phyloP scores from a whole-genome alignment of 2,888 invertebrate genomes.

The Athetis lepigone region DNA sequence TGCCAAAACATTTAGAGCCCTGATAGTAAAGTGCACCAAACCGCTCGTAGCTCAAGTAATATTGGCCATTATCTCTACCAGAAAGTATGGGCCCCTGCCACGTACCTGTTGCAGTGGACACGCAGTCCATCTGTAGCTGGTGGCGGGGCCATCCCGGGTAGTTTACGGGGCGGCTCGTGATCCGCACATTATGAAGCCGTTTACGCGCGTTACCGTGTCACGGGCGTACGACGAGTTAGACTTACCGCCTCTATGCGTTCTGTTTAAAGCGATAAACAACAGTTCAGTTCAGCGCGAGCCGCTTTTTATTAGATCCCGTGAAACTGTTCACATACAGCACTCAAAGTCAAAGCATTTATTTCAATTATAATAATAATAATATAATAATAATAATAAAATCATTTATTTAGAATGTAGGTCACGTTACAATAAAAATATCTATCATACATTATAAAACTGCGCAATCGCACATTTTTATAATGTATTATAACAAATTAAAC shows the following conservation, averaged over 20 bases:
- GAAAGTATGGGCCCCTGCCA: neutral
- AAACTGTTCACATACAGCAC: too few relatives aligned
- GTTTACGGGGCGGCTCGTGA: conserved; percentile 21
- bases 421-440: too few relatives aligned
- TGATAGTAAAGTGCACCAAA: neutral
- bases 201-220: conserved; percentile 18
- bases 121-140: neutral
- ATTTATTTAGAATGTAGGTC: too few relatives aligned
- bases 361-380: too few relatives aligned
- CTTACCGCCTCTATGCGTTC: conserved; percentile 11
- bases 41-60: neutral
- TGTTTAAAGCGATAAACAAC: conserved; percentile 3
- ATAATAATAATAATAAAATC: too few relatives aligned
- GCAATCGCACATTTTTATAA: too few relatives aligned
- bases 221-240: conserved; percentile 5
- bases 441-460: too few relatives aligned
- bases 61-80: fast-evolving
- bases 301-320: too few relatives aligned
- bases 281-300: too few relatives aligned
- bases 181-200: conserved; percentile 22
- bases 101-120: neutral
- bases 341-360: too few relatives aligned
- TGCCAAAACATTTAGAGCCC: conserved; percentile 1
- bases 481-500: too few relatives aligned
- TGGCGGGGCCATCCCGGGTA: neutral